These are phyloP conservation scores for Rhamnusium bicolor DNA, from an alignment of 2,888 invertebrate species.

Conservation along the genomic window DNA sequence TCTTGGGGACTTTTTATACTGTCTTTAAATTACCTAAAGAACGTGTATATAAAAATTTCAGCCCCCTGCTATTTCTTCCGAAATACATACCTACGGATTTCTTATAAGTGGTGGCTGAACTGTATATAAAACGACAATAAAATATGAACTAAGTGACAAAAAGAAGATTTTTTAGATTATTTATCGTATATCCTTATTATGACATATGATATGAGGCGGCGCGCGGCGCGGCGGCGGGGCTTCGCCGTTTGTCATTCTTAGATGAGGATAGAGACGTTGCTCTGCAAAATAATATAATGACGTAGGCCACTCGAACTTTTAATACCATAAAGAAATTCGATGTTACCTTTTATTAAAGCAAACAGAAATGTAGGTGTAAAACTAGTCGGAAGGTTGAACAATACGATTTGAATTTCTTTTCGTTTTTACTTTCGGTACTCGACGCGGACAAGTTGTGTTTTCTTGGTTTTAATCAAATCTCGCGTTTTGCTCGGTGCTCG, in stretches of 20 bases:
- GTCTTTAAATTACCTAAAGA: too few relatives aligned
- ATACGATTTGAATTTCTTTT: conserved; percentile 43
- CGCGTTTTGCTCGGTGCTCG: conserved; percentile 15
- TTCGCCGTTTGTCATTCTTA: background rate
- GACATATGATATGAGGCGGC: background rate
- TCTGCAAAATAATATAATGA: background rate
- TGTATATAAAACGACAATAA: too few relatives aligned
- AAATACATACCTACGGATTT: too few relatives aligned
- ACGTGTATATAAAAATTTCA: too few relatives aligned
- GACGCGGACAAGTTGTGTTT: conserved; percentile 12
- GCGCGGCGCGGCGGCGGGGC: background rate
- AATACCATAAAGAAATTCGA: conserved; percentile 15
- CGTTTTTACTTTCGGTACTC: conserved; percentile 37
- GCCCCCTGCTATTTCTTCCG: too few relatives aligned
- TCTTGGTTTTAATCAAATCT: conserved; percentile 22
- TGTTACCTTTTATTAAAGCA: conserved; percentile 37
- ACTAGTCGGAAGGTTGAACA: conserved; percentile 50
- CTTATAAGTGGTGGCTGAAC: too few relatives aligned
- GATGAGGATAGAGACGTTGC: background rate
- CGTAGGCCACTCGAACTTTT: background rate
- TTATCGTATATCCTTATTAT: background rate
- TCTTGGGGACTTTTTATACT: too few relatives aligned
- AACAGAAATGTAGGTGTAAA: conserved; percentile 54
- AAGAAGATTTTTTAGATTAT: background rate
- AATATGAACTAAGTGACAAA: background rate